phyloP scores from a whole-genome alignment of 2,888 invertebrate genomes.

The Corythucha ciliata region DNA sequence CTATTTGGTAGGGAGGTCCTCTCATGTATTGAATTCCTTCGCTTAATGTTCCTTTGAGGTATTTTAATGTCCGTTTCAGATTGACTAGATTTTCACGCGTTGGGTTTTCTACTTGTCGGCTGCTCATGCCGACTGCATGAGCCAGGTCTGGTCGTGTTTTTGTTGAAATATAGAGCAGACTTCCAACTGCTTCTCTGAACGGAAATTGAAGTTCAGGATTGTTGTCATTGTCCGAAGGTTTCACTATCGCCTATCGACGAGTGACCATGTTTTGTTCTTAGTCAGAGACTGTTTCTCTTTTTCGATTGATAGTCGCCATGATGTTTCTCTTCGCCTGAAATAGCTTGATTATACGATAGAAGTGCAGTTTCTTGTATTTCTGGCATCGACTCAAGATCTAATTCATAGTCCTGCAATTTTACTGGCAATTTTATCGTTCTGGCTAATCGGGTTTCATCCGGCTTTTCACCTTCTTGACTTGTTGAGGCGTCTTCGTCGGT shows the following conservation, averaged over 20 bases:
- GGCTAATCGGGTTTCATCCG: neutral
- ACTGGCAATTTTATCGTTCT: slow-evolving; percentile 2
- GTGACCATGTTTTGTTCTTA: slow-evolving; percentile 24
- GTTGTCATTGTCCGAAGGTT: slow-evolving; percentile 7
- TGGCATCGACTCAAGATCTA: slow-evolving; percentile 1
- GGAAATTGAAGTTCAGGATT: slow-evolving; percentile 8
- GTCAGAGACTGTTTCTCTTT: slow-evolving; percentile 20
- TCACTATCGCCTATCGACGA: neutral
- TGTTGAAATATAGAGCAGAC: slow-evolving; percentile 8
- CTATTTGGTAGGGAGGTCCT: too few relatives aligned
- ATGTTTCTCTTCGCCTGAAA: slow-evolving; percentile 12
- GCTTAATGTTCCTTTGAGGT: too few relatives aligned
- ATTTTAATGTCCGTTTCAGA: slow-evolving; percentile 1
- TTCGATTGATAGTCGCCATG: slow-evolving; percentile 19
- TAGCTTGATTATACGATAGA: slow-evolving; percentile 21
- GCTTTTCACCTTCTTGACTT: neutral
- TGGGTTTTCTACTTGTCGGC: slow-evolving; percentile 10
- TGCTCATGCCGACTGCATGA: slow-evolving; percentile 5
- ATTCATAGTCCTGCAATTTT: slow-evolving; percentile 12
- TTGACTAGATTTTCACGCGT: neutral
- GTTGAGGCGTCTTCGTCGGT: too few relatives aligned
- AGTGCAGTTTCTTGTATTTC: slow-evolving; percentile 15
- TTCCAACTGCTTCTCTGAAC: slow-evolving; percentile 10
- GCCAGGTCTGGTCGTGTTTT: slow-evolving; percentile 14
- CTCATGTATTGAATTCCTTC: too few relatives aligned